Base-by-base conservation (phyloP, 2,888 invertebrate species). In the Pediacus dermestoides region DNA sequence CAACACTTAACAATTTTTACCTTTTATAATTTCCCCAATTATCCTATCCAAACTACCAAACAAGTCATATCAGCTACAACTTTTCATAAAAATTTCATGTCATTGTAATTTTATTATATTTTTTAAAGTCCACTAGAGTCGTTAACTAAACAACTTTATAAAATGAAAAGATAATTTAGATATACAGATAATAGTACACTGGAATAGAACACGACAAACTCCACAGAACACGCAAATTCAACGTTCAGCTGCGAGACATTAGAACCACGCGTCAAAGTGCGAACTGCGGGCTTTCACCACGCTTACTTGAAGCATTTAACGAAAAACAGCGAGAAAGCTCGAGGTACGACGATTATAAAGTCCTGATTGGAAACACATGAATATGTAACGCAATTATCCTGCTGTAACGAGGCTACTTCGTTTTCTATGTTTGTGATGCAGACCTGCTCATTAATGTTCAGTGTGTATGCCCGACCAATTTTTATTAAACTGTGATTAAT, bases 311-410 rank as follows among this genome's bases (percentile, higher is more conserved):
- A 54, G 53, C 50, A 52, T 43, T 49, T 33, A 18, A 38, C 44
- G 44, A 42, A 21, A 34, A 37, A 33, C 11, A 13, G 23, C 34
- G 46, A 42, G 39, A 44, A 46, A 45, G 9, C 15, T 33, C 44
- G 52, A 47, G 32, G 40, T 26, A 34, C 21, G 16, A 21, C 28
- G 36, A 39, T 42, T 41, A 39, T 7, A 18, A 37, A 36, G 37
- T 39, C 37, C 46, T 56, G 56, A 58, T 58, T 57, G 56, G 52
- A 53, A 56, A 55, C 52, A 46, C 52, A 58, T 54, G 58, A 56
- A 58, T 58, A 58, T 56, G 55, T 52, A 55, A 54, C 50, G 42
- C 50, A 57, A 55, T 58, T 56, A 55, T 49, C 44, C 40, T 40
- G 42, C 46, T 43, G 44, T 52, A 56, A 53, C 52, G 47, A 48